phyloP scores from a whole-genome alignment of 1,140 invertebrate genomes.

The Panulirus ornatus region DNA sequence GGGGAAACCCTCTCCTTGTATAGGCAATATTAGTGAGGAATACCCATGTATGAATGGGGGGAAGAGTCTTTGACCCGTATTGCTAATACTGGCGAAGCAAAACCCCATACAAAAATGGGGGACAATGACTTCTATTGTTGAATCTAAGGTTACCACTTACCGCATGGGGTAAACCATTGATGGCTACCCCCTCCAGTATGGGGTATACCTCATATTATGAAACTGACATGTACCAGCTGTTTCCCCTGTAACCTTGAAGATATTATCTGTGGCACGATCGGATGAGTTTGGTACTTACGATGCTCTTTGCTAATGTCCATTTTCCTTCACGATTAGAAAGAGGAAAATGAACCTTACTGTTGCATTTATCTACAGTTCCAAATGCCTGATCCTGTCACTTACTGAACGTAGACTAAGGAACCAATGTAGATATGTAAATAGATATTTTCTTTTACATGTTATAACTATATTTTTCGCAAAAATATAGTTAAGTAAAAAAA shows the following conservation, averaged over 20 bases:
- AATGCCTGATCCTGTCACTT: neutral
- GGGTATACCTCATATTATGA: too few species aligned
- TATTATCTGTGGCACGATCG: neutral
- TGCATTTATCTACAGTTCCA: neutral
- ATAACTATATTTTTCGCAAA: neutral
- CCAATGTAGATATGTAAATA: conserved; percentile 20
- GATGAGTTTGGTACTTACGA: neutral
- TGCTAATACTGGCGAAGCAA: too few species aligned
- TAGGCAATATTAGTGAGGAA: too few species aligned
- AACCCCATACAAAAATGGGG: too few species aligned
- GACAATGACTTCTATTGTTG: too few species aligned
- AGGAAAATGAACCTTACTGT: neutral
- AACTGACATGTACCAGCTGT: too few species aligned
- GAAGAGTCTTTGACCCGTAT: too few species aligned
- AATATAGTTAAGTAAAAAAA: conserved; percentile 13
- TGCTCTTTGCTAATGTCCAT: neutral
- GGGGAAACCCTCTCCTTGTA: too few species aligned
- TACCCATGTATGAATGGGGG: too few species aligned
- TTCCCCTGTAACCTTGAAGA: neutral
- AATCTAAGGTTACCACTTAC: too few species aligned
- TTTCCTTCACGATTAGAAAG: neutral
- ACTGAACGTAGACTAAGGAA: conserved; percentile 11
- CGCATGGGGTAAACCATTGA: too few species aligned
- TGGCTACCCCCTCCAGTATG: too few species aligned
- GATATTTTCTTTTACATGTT: conserved; percentile 13